Evolutionary conservation across 2,113 vertebrate species (phyloP), one percentile per base, ranked within the genome.

Genomic region (Gymnobelideus leadbeateri): DNA sequence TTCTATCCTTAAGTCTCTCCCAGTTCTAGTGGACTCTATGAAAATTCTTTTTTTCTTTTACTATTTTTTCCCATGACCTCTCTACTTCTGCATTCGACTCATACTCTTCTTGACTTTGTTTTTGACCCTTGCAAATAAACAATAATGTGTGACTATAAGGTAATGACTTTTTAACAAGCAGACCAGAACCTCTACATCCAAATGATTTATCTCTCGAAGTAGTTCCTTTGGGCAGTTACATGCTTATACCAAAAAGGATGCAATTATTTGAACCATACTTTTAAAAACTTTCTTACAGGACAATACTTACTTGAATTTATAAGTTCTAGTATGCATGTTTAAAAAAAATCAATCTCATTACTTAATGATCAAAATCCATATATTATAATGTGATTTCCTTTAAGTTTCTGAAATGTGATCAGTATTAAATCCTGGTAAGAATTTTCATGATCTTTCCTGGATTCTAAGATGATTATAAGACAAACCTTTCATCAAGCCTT

Each of bases 81-180:
- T 46, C 1, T 91, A 91, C 94, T 96, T 96, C 54, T 96, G 19
- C 43, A 94, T 77, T 95, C 50, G 25, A 95, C 26, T 49, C 90
- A 91, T 89, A 21, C 24, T 89, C 0, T 77, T 61, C 12, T 31
- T 37, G 8, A 26, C 92, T 95, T 89, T 23, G 43, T 1, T 95
- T 94, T 89, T 77, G 52, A 91, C 21, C 23, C 94, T 93, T 91
- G 55, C 89, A 90, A 43, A 7, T 84, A 84, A 43, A 84, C 68
- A 84, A 84, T 84, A 95, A 21, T 21, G 57, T 61, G 92, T 0
- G 51, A 94, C 95, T 94, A 43, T 68, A 92, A 68, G 9, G 24
- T 31, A 92, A 92, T 28, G 61, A 89, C 89, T 94, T 96, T 53
- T 50, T 46, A 84, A 84, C 68, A 84, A 84, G 68, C 68, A 84